Evolutionary conservation across 2,888 invertebrate genomes (phyloP).

Genomic region (Beris chalybata): DNA sequence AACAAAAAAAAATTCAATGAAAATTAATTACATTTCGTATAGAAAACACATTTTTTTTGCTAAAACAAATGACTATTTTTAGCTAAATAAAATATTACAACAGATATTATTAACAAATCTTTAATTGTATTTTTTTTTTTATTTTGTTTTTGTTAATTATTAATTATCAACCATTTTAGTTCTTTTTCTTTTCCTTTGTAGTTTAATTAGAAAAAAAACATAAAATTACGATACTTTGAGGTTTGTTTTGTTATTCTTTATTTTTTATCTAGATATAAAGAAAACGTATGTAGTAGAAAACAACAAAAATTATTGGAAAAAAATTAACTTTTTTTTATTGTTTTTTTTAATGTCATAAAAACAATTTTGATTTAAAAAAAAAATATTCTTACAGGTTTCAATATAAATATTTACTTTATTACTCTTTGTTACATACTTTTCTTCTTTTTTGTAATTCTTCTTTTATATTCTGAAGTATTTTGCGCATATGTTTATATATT

Average conservation of each 20-base stretch:
- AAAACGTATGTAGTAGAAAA: not conserved
- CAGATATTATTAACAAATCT: conserved; percentile 33
- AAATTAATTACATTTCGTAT: conserved; percentile 2
- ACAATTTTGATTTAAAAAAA: conserved; percentile 3
- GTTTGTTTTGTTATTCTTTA: not conserved
- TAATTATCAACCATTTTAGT: not conserved
- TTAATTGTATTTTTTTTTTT: conserved; percentile 13
- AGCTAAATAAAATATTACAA: conserved; percentile 37
- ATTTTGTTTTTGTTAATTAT: conserved; percentile 14
- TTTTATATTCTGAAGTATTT: conserved; percentile 34
- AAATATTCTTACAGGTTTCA: conserved; percentile 9
- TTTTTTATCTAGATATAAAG: conserved; percentile 13
- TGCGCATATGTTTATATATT: conserved; percentile 41
- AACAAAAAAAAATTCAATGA: not conserved
- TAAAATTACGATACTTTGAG: too few relatives aligned
- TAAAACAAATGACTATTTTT: conserved; percentile 38
- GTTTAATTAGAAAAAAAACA: too few relatives aligned
- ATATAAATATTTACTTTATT: conserved; percentile 26
- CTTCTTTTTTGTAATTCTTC: conserved; percentile 22
- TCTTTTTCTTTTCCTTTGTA: too few relatives aligned
- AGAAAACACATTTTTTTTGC: conserved; percentile 24
- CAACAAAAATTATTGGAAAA: conserved; percentile 7
- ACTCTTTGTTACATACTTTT: conserved; percentile 32
- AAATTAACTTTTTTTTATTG: conserved; percentile 10
- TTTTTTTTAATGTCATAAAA: conserved; percentile 6